Evolutionary conservation across 2,888 invertebrate species (phyloP).

Genomic region (Aspidiotus destructor): DNA sequence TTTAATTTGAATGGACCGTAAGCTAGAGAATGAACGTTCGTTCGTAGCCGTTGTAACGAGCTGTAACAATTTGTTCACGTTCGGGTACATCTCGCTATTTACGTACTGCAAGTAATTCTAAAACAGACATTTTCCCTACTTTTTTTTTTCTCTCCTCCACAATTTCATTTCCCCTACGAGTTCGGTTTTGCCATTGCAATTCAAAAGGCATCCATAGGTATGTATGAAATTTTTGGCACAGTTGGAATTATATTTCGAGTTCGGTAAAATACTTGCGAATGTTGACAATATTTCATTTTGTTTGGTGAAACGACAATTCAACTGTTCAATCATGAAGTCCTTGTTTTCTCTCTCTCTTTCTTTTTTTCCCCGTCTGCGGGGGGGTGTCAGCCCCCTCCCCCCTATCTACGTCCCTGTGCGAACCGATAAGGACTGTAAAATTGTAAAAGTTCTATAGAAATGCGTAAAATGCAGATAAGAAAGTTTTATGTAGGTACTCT

Average conservation of each 20-base stretch:
- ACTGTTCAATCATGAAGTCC: neutral
- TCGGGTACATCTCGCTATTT: neutral
- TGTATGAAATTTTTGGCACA: too few species aligned
- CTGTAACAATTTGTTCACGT: neutral
- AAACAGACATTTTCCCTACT: neutral
- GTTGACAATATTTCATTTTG: neutral
- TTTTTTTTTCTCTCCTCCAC: too few species aligned
- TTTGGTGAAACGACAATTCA: neutral
- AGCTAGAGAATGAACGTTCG: constrained; percentile 3
- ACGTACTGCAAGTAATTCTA: neutral
- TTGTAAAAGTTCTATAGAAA: too few species aligned
- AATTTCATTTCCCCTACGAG: neutral
- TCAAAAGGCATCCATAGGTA: too few species aligned
- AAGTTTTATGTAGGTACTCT: too few species aligned
- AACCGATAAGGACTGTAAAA: too few species aligned
- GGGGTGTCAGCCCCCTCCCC: too few species aligned
- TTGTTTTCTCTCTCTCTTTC: too few species aligned
- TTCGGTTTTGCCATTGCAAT: too few species aligned
- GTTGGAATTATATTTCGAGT: neutral
- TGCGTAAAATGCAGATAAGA: too few species aligned
- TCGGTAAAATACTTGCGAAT: neutral
- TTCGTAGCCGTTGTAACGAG: neutral
- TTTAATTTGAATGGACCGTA: neutral
- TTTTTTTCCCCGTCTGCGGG: too few species aligned
- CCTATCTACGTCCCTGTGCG: too few species aligned